Percentiles rank a stretch among this genome's conserved stretches.
Conservation (phyloP, 2,113 vertebrate genomes). For the Microcebus ravelobensis region DNA sequence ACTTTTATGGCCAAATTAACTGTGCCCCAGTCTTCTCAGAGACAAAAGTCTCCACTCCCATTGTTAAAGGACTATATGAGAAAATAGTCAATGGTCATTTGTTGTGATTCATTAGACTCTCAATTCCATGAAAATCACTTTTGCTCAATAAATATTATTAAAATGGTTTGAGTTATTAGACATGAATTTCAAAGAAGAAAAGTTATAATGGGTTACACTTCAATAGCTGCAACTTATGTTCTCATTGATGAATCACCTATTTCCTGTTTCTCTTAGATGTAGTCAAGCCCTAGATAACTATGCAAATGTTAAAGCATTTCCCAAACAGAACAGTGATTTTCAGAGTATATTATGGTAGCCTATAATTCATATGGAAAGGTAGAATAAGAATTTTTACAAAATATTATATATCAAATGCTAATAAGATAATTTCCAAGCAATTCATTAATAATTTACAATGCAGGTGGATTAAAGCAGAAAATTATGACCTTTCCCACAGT, state of each 20-base stretch:
- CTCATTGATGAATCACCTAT: background rate
- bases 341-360: background rate
- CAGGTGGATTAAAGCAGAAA: background rate
- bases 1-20: background rate
- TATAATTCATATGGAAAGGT: background rate
- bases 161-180: background rate
- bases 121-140: background rate
- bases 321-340: background rate
- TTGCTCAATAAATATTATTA: background rate
- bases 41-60: background rate
- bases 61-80: background rate
- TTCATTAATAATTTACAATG: background rate
- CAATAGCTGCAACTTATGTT: background rate
- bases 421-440: background rate
- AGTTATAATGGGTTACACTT: background rate
- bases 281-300: background rate
- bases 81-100: background rate
- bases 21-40: background rate
- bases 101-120: background rate
- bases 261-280: background rate
- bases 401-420: background rate
- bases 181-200: conserved; percentile 15
- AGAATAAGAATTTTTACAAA: conserved; percentile 6
- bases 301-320: background rate
- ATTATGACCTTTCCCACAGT: background rate